Conservation (phyloP, 2,888 invertebrate genomes). For the Xanthia togata region DNA sequence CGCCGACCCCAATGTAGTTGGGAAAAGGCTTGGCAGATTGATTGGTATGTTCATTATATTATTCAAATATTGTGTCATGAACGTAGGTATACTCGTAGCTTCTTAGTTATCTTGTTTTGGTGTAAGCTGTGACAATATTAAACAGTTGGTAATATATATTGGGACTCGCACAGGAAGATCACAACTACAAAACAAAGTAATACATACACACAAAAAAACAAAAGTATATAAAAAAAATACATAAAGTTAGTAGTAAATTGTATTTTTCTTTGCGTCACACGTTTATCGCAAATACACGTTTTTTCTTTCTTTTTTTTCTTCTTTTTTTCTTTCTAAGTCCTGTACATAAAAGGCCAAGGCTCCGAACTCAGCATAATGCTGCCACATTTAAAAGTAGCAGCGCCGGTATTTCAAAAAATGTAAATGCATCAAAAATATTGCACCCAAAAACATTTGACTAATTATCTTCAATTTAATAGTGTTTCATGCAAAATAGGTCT, state of each 20-base stretch:
- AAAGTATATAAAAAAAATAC: too few species aligned
- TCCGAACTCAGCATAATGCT: not conserved
- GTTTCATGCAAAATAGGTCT: conserved; percentile 55
- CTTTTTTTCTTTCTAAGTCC: too few species aligned
- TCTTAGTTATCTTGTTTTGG: too few species aligned
- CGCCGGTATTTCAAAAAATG: not conserved
- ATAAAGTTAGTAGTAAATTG: too few species aligned
- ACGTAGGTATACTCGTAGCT: too few species aligned
- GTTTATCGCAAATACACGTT: too few species aligned
- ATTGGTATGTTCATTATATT: not conserved
- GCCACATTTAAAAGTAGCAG: not conserved
- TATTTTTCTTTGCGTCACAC: too few species aligned
- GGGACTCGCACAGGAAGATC: not conserved
- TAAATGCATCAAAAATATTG: conserved; percentile 1
- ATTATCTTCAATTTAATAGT: conserved; percentile 27
- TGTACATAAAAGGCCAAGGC: not conserved
- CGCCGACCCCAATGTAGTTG: too few species aligned
- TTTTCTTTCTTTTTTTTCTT: too few species aligned
- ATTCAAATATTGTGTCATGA: not conserved
- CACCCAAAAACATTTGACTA: not conserved
- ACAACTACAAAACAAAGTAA: not conserved
- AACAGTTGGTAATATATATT: too few species aligned
- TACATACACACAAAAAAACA: not conserved
- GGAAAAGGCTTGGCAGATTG: too few species aligned
- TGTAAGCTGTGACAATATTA: not conserved